These are phyloP conservation scores for Zhuqinia jingwanae DNA, from an alignment of 2,888 invertebrate species.

Conservation along the genomic window DNA sequence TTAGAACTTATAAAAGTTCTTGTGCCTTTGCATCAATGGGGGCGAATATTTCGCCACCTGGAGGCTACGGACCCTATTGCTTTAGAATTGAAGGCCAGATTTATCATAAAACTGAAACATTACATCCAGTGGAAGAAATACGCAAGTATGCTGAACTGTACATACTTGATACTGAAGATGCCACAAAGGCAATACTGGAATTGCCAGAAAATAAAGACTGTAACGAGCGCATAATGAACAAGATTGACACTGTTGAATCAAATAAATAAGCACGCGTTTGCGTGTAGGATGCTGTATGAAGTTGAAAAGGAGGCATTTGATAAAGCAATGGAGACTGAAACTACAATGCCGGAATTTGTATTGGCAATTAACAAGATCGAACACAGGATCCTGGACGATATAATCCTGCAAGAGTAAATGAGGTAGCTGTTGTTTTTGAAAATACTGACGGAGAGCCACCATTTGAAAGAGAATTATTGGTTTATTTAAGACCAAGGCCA, in stretches of 20 bases:
- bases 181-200: too few species aligned
- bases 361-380: too few species aligned
- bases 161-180: slow-evolving; percentile 71
- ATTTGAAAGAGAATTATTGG: slow-evolving; percentile 67
- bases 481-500: slow-evolving; percentile 50
- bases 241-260: too few species aligned
- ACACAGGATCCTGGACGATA: slow-evolving; percentile 2
- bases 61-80: slow-evolving; percentile 69
- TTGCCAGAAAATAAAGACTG: too few species aligned
- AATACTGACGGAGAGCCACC: slow-evolving; percentile 75
- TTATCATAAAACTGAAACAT: not conserved
- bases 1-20: slow-evolving; percentile 67
- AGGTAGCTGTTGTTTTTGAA: slow-evolving; percentile 74
- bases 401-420: not conserved
- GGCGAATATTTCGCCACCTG: slow-evolving; percentile 44
- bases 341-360: not conserved
- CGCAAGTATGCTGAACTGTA: slow-evolving; percentile 72
- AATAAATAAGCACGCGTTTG: too few species aligned
- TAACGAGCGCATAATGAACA: too few species aligned
- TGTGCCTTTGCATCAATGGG: slow-evolving; percentile 76
- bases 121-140: slow-evolving; percentile 48
- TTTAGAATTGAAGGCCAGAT: slow-evolving; percentile 76
- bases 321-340: not conserved
- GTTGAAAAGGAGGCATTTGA: not conserved
- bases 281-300: slow-evolving; percentile 34